Percentiles rank a stretch among this genome's conserved stretches.
phyloP scores from a whole-genome alignment of 2,888 invertebrate genomes.

The Phasia obesa region DNA sequence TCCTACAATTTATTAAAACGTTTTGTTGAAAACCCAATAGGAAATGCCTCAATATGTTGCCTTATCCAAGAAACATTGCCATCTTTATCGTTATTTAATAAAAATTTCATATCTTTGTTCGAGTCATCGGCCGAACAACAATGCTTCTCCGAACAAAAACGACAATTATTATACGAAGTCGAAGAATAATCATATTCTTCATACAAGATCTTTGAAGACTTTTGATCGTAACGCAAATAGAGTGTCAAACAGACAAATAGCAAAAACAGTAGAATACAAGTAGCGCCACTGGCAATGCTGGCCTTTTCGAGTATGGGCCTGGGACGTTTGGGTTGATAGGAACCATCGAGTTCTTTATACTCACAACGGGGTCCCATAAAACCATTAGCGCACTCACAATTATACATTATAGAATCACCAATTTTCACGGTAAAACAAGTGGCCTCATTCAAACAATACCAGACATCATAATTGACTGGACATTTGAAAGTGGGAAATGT shows the following conservation, averaged over 20 bases:
- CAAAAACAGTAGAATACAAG: slow-evolving; percentile 85
- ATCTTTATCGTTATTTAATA: slow-evolving; percentile 54
- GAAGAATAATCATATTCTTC: slow-evolving; percentile 40
- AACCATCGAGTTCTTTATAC: slow-evolving; percentile 97
- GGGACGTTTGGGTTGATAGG: slow-evolving; percentile 89
- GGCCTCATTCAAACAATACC: slow-evolving; percentile 97
- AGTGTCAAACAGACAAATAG: slow-evolving; percentile 84
- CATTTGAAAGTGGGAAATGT: slow-evolving; percentile 97
- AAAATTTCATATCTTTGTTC: slow-evolving; percentile 61
- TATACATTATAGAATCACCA: slow-evolving; percentile 95
- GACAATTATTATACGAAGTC: slow-evolving; percentile 54
- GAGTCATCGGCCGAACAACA: slow-evolving; percentile 72
- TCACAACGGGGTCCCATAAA: slow-evolving; percentile 97
- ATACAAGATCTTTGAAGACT: slow-evolving; percentile 50
- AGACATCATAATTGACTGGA: slow-evolving; percentile 95
- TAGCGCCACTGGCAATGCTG: slow-evolving; percentile 91
- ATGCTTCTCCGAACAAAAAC: slow-evolving; percentile 61
- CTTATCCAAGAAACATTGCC: slow-evolving; percentile 69
- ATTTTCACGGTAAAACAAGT: slow-evolving; percentile 97
- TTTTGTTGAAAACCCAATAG: slow-evolving; percentile 76
- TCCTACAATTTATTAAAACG: slow-evolving; percentile 77
- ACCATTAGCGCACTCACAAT: slow-evolving; percentile 97
- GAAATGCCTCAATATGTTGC: slow-evolving; percentile 74
- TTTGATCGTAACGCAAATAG: slow-evolving; percentile 83
- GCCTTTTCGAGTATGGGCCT: slow-evolving; percentile 91